Conservation (phyloP, 1,140 invertebrate species). For the Philotrypesis tridentata region DNA sequence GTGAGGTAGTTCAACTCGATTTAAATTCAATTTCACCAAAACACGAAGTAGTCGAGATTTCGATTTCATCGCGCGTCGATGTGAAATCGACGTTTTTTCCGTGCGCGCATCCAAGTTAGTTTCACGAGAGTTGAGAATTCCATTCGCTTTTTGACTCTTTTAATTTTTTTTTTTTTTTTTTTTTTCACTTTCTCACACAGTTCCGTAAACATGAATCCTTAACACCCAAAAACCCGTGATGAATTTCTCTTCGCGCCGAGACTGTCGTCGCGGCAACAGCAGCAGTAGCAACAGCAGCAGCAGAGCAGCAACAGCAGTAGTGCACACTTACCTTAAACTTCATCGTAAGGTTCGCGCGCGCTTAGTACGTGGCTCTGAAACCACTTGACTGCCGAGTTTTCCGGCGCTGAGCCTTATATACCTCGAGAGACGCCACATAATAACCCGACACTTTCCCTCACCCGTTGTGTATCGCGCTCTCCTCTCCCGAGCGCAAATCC, state of each 20-base stretch:
- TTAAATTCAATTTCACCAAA: not conserved
- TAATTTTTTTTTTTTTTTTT: not conserved
- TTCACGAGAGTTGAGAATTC: not conserved
- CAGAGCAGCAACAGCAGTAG: too few species aligned
- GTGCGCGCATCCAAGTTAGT: not conserved
- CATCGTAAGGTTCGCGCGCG: slow-evolving; percentile 47
- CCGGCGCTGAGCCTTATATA: slow-evolving; percentile 48
- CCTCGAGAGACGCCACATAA: slow-evolving; percentile 39
- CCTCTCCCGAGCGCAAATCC: not conserved
- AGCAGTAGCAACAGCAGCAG: too few species aligned
- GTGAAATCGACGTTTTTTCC: slow-evolving; percentile 17
- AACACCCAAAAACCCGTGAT: too few species aligned
- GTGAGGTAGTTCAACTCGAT: not conserved
- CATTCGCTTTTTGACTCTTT: too few species aligned
- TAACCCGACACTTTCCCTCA: slow-evolving; percentile 49
- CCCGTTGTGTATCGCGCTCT: slow-evolving; percentile 27
- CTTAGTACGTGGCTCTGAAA: slow-evolving; percentile 42
- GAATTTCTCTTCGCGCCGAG: too few species aligned
- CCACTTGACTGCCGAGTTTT: slow-evolving; percentile 51
- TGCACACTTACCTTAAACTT: slow-evolving; percentile 48
- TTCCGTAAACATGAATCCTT: not conserved
- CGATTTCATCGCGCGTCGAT: not conserved
- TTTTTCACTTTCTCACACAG: slow-evolving; percentile 36
- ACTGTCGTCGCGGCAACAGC: too few species aligned
- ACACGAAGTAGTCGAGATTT: not conserved